Conservation (phyloP, 2,113 vertebrate genomes). For the Phyllostomus discolor region DNA sequence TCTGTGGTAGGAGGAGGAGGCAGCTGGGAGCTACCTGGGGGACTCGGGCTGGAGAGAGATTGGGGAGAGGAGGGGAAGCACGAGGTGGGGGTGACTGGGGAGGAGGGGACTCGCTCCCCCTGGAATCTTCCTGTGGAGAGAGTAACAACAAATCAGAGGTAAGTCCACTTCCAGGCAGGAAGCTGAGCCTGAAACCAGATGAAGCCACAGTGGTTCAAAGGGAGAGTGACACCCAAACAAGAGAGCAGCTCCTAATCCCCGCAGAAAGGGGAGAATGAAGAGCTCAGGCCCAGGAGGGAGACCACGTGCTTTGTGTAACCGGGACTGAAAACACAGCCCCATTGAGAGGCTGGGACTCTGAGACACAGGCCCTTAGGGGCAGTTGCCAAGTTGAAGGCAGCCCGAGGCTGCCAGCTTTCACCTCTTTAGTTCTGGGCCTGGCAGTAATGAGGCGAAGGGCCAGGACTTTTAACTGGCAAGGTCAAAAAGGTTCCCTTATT, state of each 20-base stretch:
- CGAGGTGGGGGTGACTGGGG: not conserved
- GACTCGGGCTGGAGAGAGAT: not conserved
- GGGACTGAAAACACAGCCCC: conserved; percentile 65
- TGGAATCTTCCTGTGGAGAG: not conserved
- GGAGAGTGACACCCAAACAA: conserved; percentile 74
- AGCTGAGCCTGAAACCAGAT: conserved; percentile 70
- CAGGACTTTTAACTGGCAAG: conserved; percentile 58
- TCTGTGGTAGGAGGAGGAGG: not conserved
- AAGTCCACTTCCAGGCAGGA: conserved; percentile 74
- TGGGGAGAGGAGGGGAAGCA: not conserved
- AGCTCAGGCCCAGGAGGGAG: conserved; percentile 24
- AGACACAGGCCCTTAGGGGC: conserved; percentile 52
- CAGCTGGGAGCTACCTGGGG: not conserved
- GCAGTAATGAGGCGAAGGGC: conserved; percentile 63
- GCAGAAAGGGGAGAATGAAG: conserved; percentile 54
- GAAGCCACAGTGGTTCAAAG: conserved; percentile 72
- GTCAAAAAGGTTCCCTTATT: conserved; percentile 62
- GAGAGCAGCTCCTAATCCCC: conserved; percentile 68
- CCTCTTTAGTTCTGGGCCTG: conserved; percentile 51
- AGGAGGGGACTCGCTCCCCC: not conserved
- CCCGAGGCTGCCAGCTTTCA: conserved; percentile 45
- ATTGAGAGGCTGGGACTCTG: conserved; percentile 53
- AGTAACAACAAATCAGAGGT: conserved; percentile 66
- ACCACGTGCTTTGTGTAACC: conserved; percentile 60
- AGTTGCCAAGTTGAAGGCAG: conserved; percentile 65